Base-by-base conservation (phyloP, 2,113 vertebrate genomes). In the Ageneiosus marmoratus region DNA sequence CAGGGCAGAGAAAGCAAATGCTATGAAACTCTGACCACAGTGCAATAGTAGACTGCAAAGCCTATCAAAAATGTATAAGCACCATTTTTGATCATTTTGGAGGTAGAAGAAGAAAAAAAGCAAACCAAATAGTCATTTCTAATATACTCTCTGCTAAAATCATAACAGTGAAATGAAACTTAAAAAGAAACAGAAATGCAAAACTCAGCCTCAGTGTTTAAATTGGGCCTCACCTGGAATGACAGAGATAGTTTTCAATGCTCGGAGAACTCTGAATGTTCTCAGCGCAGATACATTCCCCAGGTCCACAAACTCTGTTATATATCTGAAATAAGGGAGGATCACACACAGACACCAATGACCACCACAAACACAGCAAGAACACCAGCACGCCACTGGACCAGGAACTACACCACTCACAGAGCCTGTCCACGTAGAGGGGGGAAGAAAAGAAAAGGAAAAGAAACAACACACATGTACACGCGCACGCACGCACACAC, bases 251-350 rank as follows among this genome's bases (percentile, higher is more conserved):
- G 96, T 97, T 96, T 97, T 97, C 96, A 97, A 95, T 94, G 96
- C 96, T 96, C 96, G 95, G 94, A 97, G 95, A 96, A 97, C 96
- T 95, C 96, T 96, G 96, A 97, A 97, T 90, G 96, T 97, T 97
- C 96, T 97, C 95, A 97, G 94, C 93, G 96, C 96, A 94, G 96
- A 96, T 93, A 97, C 96, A 96, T 97, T 97, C 92, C 96, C 96
- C 92, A 97, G 95, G 94, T 96, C 96, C 95, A 96, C 95, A 96
- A 96, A 96, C 93, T 96, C 95, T 95, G 96, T 96, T 94, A 96
- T 93, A 95, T 96, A 96, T 96, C 96, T 96, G 95, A 91, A 96
- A 92, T 85, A 89, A 93, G 95, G 96, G 95, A 95, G 96, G 95
- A 95, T 94, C 94, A 96, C 95, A 96, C 95, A 96, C 95, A 95